Evolutionary conservation across 2,888 invertebrate species (phyloP).

Genomic region (Stenolophus ochropezus): DNA sequence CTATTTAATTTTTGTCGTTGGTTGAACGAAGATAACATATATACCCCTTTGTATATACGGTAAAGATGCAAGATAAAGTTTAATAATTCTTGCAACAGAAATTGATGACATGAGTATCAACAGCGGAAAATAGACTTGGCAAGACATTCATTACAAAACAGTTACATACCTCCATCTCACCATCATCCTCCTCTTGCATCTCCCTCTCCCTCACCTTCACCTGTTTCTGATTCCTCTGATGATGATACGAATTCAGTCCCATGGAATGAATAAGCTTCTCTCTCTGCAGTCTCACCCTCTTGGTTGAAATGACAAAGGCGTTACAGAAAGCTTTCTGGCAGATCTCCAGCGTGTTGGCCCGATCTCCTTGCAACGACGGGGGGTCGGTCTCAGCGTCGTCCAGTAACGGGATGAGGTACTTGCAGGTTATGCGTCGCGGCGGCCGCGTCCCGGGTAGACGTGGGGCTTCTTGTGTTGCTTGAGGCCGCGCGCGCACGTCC

Average conservation of each 20-base stretch:
- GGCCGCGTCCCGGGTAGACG: slow-evolving; percentile 68
- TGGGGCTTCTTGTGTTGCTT: slow-evolving; percentile 25
- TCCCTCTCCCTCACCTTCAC: slow-evolving; percentile 43
- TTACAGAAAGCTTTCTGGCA: slow-evolving; percentile 77
- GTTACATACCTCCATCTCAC: slow-evolving; percentile 49
- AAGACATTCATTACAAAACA: too few species aligned
- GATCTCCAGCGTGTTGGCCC: slow-evolving; percentile 71
- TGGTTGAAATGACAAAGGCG: slow-evolving; percentile 76
- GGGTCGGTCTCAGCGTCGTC: slow-evolving; percentile 64
- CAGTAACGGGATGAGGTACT: slow-evolving; percentile 73
- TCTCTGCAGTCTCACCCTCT: slow-evolving; percentile 74
- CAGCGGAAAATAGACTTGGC: too few species aligned
- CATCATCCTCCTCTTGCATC: slow-evolving; percentile 61
- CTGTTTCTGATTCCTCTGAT: slow-evolving; percentile 67
- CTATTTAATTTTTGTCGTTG: too few species aligned
- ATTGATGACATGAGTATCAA: too few species aligned
- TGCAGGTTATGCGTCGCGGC: slow-evolving; percentile 74
- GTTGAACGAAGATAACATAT: too few species aligned
- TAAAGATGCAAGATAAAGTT: too few species aligned
- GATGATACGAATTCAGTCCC: slow-evolving; percentile 72
- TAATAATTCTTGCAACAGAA: too few species aligned
- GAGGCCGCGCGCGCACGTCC: slow-evolving; percentile 73
- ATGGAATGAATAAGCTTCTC: slow-evolving; percentile 74
- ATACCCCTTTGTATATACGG: too few species aligned
- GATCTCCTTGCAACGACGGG: slow-evolving; percentile 2